Conservation (phyloP, 2,888 invertebrate species). For the Xylophagus ater region DNA sequence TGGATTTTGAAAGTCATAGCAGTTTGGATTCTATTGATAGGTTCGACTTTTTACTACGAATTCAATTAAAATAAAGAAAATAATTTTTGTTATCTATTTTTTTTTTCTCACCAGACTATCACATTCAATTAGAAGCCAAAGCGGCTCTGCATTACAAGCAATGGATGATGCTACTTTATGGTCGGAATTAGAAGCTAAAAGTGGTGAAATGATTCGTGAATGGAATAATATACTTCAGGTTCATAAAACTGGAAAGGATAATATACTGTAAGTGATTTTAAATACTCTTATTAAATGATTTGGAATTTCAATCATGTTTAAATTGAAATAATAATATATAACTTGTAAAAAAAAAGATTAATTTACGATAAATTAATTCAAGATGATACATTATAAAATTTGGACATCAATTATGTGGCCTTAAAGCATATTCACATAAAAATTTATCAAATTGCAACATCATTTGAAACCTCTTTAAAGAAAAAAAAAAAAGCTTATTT, state of each 20-base stretch:
- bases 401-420: too few species aligned
- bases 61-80: too few species aligned
- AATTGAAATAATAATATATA: too few species aligned
- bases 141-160: slow-evolving; percentile 42
- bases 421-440: too few species aligned
- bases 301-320: too few species aligned
- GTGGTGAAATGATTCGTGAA: slow-evolving; percentile 45
- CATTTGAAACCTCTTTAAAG: too few species aligned
- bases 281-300: background rate
- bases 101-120: slow-evolving; percentile 22
- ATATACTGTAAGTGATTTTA: slow-evolving; percentile 24
- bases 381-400: too few species aligned
- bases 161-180: slow-evolving; percentile 43
- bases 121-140: slow-evolving; percentile 33
- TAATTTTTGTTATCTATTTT: background rate
- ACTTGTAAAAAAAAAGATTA: too few species aligned
- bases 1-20: slow-evolving; percentile 60
- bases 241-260: slow-evolving; percentile 35
- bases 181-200: slow-evolving; percentile 41
- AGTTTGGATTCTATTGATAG: slow-evolving; percentile 39
- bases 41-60: too few species aligned
- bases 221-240: slow-evolving; percentile 44
- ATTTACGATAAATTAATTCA: too few species aligned
- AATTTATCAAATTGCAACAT: too few species aligned
- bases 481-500: too few species aligned